Evolutionary conservation across 1,140 invertebrate species (phyloP).

Genomic region (Chironomus tepperi): DNA sequence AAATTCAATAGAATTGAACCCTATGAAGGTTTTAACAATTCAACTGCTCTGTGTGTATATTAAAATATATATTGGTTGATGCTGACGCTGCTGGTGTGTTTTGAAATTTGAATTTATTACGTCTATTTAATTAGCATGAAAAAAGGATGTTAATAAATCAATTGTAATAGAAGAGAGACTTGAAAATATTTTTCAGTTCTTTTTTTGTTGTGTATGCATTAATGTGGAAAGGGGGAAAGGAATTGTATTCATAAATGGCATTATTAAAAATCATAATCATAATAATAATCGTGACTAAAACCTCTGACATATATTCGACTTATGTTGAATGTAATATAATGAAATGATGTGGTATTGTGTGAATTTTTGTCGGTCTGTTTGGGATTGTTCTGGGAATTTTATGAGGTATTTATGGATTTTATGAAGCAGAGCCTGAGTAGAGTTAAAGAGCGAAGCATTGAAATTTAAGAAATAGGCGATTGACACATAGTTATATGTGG

Average conservation of each 20-base stretch:
- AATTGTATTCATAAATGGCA: slow-evolving; percentile 7
- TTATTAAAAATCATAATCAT: neutral
- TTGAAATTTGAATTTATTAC: slow-evolving; percentile 19
- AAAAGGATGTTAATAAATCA: slow-evolving; percentile 23
- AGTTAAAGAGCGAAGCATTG: too few species aligned
- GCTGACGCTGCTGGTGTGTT: neutral
- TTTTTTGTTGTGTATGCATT: neutral
- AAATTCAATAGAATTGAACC: neutral
- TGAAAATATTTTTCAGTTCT: neutral
- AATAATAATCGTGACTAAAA: neutral
- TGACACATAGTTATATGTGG: too few species aligned
- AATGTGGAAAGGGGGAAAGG: neutral
- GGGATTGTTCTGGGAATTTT: too few species aligned
- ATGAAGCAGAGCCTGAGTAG: too few species aligned
- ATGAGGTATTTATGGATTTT: too few species aligned
- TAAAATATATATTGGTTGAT: neutral
- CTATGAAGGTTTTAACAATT: neutral
- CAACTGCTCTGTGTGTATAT: neutral
- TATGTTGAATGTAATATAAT: too few species aligned
- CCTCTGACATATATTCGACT: neutral
- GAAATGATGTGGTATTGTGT: too few species aligned
- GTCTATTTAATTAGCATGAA: slow-evolving; percentile 24
- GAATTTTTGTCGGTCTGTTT: too few species aligned
- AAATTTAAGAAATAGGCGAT: too few species aligned
- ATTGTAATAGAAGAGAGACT: neutral